Evolutionary conservation across 2,797 vertebrate species (phyloP).

Genomic region (Meda fulgida): DNA sequence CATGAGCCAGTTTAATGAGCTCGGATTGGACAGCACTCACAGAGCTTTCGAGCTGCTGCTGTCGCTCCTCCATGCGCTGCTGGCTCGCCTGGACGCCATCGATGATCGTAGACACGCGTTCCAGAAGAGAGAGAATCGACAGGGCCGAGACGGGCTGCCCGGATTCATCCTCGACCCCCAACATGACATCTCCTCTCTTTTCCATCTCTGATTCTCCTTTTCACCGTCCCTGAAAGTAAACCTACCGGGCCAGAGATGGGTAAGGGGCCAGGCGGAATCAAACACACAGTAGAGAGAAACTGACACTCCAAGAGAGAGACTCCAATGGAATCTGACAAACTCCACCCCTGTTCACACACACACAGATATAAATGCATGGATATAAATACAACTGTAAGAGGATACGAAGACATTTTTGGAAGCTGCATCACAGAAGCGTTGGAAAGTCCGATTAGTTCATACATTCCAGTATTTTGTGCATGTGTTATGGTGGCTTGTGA

Average conservation of each 20-base stretch:
- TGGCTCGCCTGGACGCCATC: slow-evolving; percentile 93
- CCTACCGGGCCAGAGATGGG: slow-evolving; percentile 11
- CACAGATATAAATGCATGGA: slow-evolving; percentile 56
- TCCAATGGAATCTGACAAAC: slow-evolving; percentile 39
- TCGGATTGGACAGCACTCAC: slow-evolving; percentile 94
- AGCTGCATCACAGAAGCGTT: slow-evolving; percentile 60
- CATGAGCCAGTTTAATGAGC: slow-evolving; percentile 89
- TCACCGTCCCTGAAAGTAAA: slow-evolving; percentile 17
- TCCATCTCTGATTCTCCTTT: slow-evolving; percentile 50
- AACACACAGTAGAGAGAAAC: slow-evolving; percentile 31
- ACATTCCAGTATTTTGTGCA: neutral
- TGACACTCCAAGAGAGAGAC: slow-evolving; percentile 45
- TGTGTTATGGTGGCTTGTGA: slow-evolving; percentile 13
- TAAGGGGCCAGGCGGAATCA: slow-evolving; percentile 38
- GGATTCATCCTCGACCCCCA: slow-evolving; percentile 85
- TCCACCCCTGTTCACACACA: slow-evolving; percentile 40
- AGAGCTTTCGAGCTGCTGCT: slow-evolving; percentile 88
- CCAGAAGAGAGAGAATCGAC: slow-evolving; percentile 92
- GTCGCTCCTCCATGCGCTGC: slow-evolving; percentile 93
- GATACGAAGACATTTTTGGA: slow-evolving; percentile 78
- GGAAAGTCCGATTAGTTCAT: slow-evolving; percentile 64
- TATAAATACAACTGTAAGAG: slow-evolving; percentile 81
- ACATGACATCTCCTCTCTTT: slow-evolving; percentile 74
- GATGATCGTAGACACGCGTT: slow-evolving; percentile 93
- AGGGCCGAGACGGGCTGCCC: slow-evolving; percentile 87